phyloP scores from a whole-genome alignment of 2,888 invertebrate species.

The Nomada ruficornis region DNA sequence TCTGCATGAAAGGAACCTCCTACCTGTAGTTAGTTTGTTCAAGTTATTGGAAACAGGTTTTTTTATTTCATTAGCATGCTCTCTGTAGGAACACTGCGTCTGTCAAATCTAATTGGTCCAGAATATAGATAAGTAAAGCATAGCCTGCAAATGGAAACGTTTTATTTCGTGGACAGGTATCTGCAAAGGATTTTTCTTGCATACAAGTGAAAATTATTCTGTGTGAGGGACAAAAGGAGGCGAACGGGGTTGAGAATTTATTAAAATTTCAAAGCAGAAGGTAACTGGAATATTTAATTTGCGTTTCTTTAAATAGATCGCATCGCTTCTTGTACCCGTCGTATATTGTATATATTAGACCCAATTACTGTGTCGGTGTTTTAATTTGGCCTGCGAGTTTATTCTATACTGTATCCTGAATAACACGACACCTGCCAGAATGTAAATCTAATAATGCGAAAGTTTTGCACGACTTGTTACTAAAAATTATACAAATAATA shows the following conservation, averaged over 20 bases:
- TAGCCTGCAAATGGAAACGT: not conserved
- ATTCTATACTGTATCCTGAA: no score
- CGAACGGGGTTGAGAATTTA: conserved; percentile 1
- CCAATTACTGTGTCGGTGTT: not conserved
- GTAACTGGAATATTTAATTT: conserved; percentile 4
- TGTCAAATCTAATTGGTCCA: not conserved
- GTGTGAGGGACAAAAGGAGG: not conserved
- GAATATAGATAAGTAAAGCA: not conserved
- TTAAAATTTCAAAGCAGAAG: conserved; percentile 19
- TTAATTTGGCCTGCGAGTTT: no score
- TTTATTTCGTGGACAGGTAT: not conserved
- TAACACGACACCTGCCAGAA: no score
- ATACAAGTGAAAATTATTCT: conserved; percentile 11
- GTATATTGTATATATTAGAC: not conserved
- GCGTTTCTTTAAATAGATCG: conserved; percentile 18
- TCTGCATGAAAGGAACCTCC: no score
- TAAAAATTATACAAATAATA: no score
- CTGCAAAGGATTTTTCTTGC: not conserved
- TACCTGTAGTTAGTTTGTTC: no score
- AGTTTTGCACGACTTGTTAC: no score
- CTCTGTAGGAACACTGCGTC: not conserved
- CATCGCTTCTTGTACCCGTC: not conserved
- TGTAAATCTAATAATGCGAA: no score
- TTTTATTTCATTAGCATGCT: not conserved
- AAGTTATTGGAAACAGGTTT: no score